Percentiles rank a stretch among this genome's conserved stretches.
Evolutionary conservation across 2,113 vertebrate species (phyloP).

Genomic region (Callionymus lyra): DNA sequence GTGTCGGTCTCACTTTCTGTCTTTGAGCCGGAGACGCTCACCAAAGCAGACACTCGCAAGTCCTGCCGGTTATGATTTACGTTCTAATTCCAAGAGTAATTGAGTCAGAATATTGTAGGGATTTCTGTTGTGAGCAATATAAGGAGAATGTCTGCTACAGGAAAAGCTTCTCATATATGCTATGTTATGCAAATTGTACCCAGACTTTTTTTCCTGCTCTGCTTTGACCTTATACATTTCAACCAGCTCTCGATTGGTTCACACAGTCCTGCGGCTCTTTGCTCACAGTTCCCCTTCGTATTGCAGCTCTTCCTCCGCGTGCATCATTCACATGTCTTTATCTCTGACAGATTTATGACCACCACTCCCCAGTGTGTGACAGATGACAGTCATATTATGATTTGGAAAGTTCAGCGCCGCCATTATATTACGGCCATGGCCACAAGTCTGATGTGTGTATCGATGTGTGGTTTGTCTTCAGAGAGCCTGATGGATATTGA

Average conservation of each 20-base stretch:
- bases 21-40: constrained; percentile 26
- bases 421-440: constrained; percentile 10
- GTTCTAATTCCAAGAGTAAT: constrained; percentile 38
- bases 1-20: constrained; percentile 9
- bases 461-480: too few species aligned
- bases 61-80: constrained; percentile 28
- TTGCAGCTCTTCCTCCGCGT: neutral
- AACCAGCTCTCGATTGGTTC: neutral
- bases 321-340: constrained; percentile 1
- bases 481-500: constrained; percentile 8
- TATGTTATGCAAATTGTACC: too few species aligned
- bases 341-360: constrained; percentile 17
- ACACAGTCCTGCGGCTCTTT: neutral
- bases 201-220: too few species aligned
- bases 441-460: neutral
- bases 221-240: neutral
- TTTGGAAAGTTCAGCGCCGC: constrained; percentile 17
- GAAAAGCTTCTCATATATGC: too few species aligned
- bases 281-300: neutral
- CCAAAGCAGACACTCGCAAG: constrained; percentile 46
- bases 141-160: too few species aligned
- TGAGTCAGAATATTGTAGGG: too few species aligned
- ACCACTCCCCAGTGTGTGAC: constrained; percentile 16
- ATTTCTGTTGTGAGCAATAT: too few species aligned
- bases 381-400: constrained; percentile 25